Evolutionary conservation across 2,797 vertebrate species (phyloP).

Genomic region (Pseudotriccus pelzelni): DNA sequence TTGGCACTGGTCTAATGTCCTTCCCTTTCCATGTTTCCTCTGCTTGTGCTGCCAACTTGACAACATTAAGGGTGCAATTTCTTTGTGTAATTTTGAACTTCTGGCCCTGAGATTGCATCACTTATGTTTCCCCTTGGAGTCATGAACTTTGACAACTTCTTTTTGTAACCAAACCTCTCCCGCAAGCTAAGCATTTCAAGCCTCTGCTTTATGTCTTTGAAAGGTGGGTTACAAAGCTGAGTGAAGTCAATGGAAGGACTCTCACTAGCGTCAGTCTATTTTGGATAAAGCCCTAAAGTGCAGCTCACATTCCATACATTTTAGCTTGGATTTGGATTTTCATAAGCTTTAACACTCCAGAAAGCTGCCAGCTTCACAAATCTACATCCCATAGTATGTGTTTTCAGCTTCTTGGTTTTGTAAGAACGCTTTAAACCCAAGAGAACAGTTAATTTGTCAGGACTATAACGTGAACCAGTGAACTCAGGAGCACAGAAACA

Average conservation of each 20-base stretch:
- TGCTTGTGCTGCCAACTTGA: not conserved
- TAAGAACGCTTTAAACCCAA: not conserved
- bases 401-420: conserved; percentile 11
- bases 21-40: not conserved
- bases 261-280: not conserved
- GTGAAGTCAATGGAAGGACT: not conserved
- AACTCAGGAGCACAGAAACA: not conserved
- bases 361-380: conserved; percentile 34
- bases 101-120: not conserved
- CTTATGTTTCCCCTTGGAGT: not conserved
- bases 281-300: not conserved
- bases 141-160: not conserved
- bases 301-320: conserved; percentile 59
- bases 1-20: not conserved
- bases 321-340: conserved; percentile 68
- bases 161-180: not conserved
- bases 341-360: conserved; percentile 18
- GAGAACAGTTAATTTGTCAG: not conserved
- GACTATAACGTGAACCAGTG: not conserved
- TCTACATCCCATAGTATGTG: not conserved
- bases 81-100: not conserved
- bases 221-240: not conserved
- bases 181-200: not conserved
- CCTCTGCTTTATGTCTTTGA: not conserved
- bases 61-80: not conserved